These are phyloP conservation scores for Drosophila prolongata DNA, from an alignment of 2,888 invertebrate species.

Conservation along the genomic window DNA sequence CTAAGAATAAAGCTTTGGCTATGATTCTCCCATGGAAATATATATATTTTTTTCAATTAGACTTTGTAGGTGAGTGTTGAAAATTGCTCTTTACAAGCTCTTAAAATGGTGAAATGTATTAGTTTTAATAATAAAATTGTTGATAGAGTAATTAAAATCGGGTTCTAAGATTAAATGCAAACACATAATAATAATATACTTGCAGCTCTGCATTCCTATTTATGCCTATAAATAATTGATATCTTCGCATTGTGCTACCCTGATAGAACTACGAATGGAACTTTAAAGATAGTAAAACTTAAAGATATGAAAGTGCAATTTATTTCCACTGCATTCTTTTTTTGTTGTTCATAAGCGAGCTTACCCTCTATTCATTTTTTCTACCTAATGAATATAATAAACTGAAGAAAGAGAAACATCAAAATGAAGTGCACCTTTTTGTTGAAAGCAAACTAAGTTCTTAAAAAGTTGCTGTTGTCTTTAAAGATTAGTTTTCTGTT, in stretches of 20 bases:
- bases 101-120: too few species aligned
- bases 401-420: not conserved
- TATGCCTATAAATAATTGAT: conserved; percentile 1
- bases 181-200: not conserved
- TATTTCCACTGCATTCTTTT: not conserved
- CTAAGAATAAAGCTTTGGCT: not conserved
- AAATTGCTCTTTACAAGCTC: too few species aligned
- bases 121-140: too few species aligned
- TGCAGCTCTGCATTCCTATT: not conserved
- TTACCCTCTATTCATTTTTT: not conserved
- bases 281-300: not conserved
- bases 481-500: too few species aligned
- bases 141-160: too few species aligned
- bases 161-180: too few species aligned
- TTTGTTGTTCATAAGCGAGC: not conserved
- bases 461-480: too few species aligned
- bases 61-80: too few species aligned
- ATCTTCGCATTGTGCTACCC: not conserved
- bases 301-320: not conserved
- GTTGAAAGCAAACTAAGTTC: too few species aligned
- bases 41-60: not conserved
- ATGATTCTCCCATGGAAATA: not conserved
- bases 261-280: not conserved
- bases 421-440: too few species aligned
- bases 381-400: not conserved